phyloP scores from a whole-genome alignment of 1,140 invertebrate genomes.

The Plectus sambesii region DNA sequence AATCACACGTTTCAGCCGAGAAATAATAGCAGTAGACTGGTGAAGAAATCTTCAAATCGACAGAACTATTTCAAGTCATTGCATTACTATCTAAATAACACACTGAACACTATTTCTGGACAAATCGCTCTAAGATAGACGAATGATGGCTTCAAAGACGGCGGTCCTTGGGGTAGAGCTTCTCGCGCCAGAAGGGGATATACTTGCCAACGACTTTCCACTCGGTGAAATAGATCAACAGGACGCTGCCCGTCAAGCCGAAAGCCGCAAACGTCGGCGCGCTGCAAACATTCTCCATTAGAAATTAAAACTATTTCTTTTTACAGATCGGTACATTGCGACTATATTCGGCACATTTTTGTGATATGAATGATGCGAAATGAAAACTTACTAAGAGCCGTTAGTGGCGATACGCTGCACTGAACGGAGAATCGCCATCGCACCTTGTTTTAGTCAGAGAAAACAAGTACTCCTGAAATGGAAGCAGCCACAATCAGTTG shows the following conservation, averaged over 20 bases:
- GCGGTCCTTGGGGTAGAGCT: slow-evolving; percentile 25
- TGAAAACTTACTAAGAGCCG: slow-evolving; percentile 23
- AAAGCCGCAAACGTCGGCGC: slow-evolving; percentile 28
- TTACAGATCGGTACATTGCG: not conserved
- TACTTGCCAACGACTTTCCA: slow-evolving; percentile 37
- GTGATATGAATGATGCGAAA: not conserved
- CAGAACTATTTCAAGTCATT: no score
- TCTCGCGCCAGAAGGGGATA: slow-evolving; percentile 34
- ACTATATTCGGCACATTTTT: not conserved
- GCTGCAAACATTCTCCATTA: slow-evolving; percentile 17
- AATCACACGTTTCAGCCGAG: no score
- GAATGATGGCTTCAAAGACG: no score
- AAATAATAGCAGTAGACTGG: no score
- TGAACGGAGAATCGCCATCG: slow-evolving; percentile 11
- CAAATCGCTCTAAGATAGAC: no score
- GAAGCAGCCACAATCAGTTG: no score
- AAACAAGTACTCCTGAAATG: no score
- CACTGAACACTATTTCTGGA: no score
- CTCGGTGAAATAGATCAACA: slow-evolving; percentile 37
- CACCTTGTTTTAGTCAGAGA: no score
- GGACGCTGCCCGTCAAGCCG: slow-evolving; percentile 28
- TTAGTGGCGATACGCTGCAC: slow-evolving; percentile 24
- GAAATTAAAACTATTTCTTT: not conserved
- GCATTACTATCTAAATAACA: no score
- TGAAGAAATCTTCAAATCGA: no score